Conservation (phyloP, 1,140 invertebrate species). For the Lordiphosa mommai region DNA sequence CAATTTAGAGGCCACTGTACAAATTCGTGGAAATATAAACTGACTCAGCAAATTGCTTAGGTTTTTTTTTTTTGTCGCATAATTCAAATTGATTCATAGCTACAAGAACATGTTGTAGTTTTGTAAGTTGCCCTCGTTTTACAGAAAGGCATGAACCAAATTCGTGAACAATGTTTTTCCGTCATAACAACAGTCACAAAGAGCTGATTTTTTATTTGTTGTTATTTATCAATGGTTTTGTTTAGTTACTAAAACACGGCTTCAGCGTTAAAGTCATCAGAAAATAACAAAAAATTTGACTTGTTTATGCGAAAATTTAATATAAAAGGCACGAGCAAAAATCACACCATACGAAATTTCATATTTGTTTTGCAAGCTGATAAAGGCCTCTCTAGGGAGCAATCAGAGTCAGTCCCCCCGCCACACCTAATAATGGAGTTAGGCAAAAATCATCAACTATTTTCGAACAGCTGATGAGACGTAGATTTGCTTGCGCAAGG, state of each 20-base stretch:
- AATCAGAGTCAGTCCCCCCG: neutral
- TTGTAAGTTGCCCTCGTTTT: slow-evolving; percentile 43
- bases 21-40: neutral
- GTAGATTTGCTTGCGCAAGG: slow-evolving; percentile 36
- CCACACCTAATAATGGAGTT: neutral
- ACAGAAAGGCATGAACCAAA: too few species aligned
- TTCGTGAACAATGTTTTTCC: slow-evolving; percentile 34
- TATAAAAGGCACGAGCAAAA: slow-evolving; percentile 8
- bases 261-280: slow-evolving; percentile 19
- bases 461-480: neutral
- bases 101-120: slow-evolving; percentile 2
- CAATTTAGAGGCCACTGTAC: too few species aligned
- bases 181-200: neutral
- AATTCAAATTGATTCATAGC: too few species aligned
- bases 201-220: slow-evolving; percentile 26
- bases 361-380: slow-evolving; percentile 26
- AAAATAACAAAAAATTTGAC: slow-evolving; percentile 43
- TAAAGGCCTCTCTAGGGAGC: slow-evolving; percentile 6
- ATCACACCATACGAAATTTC: slow-evolving; percentile 30
- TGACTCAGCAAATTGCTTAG: neutral
- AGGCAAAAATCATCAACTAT: neutral
- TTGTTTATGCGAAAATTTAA: slow-evolving; percentile 60
- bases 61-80: neutral
- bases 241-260: slow-evolving; percentile 13
- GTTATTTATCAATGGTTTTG: slow-evolving; percentile 18